Base-by-base conservation (phyloP, 2,888 invertebrate species). In the Lottia scabra region DNA sequence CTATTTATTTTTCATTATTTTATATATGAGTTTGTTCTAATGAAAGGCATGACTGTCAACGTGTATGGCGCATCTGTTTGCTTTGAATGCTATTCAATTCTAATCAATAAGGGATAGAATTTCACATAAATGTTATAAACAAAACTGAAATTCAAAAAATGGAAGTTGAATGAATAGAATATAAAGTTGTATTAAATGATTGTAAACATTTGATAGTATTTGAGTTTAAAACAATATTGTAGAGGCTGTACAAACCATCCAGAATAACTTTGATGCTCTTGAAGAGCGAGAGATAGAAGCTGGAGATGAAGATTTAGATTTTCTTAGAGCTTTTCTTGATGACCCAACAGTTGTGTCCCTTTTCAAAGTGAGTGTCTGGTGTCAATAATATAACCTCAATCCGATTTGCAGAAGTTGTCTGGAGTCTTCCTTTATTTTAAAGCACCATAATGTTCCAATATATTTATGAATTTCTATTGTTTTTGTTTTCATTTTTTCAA, bases 191-290 rank as follows among this genome's bases (percentile, higher is more conserved):
- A n/a, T 2, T 30, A 30, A 4, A 5, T 30, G 30, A 30, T 4
- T 30, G 2, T 30, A 30, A 30, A 30, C 30, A 30, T 30, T 30
- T 30, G 19, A 56, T 68, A 44, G 4, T 38, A 30, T 13, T 19
- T n/a, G 2, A 48, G 38, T 67, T 0, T 64, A 12, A 38, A 27
- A 3, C 15, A 62, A 3, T 71, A n/a, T 78, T 78, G 12, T 74
- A 85, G 85, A 79, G 72, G 84, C 84, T 48, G 73, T 85, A n/a
- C 79, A 78, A 27, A 76, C 80, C 16, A 72, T 85, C 16, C 78
- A 78, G 26, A 81, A 81, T 44, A 79, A 80, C 64, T 67, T 86
- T 12, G 83, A 84, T 68, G 79, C 78, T 3, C 72, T 86, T 1
- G 81, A 79, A 45, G 81, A 82, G 66, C 8, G 56, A 23, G 71